Conservation (phyloP, 2,113 vertebrate genomes). For the Panthera uncia region DNA sequence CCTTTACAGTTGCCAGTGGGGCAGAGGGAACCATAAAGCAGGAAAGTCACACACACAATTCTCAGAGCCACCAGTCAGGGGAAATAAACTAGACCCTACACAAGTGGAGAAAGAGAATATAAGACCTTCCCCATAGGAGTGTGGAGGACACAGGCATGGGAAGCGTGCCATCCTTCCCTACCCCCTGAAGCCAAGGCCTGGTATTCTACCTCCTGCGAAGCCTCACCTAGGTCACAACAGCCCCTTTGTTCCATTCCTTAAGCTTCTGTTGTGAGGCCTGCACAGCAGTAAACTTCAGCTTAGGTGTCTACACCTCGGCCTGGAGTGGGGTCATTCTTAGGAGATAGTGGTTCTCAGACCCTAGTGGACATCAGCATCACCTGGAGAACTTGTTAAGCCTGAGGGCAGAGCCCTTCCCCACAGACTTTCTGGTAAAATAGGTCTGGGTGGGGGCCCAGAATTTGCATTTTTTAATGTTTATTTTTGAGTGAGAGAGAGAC, state of each 20-base stretch:
- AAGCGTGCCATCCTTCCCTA: not conserved
- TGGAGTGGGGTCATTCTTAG: not conserved
- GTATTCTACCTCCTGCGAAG: not conserved
- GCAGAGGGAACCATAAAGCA: not conserved
- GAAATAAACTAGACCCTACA: not conserved
- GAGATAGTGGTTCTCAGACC: not conserved
- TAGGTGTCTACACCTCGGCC: not conserved
- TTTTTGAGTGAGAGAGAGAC: too few relatives aligned
- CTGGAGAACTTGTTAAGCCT: not conserved
- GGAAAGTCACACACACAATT: not conserved
- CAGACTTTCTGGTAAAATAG: not conserved
- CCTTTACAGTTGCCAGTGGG: not conserved
- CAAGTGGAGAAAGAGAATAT: not conserved
- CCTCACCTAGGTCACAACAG: not conserved
- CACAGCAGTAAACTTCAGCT: not conserved
- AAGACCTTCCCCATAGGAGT: not conserved
- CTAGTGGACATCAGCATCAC: not conserved
- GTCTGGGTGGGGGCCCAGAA: not conserved
- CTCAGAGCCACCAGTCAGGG: not conserved
- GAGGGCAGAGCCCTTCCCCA: not conserved
- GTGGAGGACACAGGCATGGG: too few relatives aligned
- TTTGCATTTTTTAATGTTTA: not conserved
- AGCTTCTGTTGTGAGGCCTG: not conserved
- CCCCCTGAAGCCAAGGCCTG: not conserved
- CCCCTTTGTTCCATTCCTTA: not conserved